Percentiles rank a stretch among this genome's conserved stretches.
phyloP scores from a whole-genome alignment of 2,888 invertebrate genomes.

The Mylabris sibirica region DNA sequence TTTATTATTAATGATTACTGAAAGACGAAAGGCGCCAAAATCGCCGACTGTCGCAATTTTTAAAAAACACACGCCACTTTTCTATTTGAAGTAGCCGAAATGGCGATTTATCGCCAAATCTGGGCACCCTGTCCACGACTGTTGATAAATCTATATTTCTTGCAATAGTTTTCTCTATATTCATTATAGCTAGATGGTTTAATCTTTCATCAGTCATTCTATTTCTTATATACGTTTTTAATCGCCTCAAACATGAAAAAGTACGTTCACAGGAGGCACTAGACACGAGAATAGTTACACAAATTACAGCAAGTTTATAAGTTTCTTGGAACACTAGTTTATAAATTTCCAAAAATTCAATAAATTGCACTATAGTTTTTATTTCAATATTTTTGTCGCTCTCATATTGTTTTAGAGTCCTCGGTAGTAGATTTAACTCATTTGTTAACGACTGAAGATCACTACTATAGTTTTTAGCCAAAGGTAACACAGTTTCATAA shows the following conservation, averaged over 20 bases:
- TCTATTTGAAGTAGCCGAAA: too few relatives aligned
- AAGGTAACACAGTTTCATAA: neutral
- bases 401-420: neutral
- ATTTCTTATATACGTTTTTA: constrained; percentile 15
- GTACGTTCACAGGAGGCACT: constrained; percentile 17
- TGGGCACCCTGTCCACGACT: too few relatives aligned
- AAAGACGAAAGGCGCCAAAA: too few relatives aligned
- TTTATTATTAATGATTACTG: too few relatives aligned
- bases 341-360: constrained; percentile 13
- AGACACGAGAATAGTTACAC: constrained; percentile 12
- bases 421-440: neutral
- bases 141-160: too few relatives aligned
- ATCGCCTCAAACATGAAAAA: constrained; percentile 14
- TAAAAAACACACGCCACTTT: too few relatives aligned
- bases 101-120: too few relatives aligned
- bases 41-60: too few relatives aligned
- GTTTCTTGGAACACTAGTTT: constrained; percentile 17
- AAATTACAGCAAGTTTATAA: constrained; percentile 17
- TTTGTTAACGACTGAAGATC: neutral
- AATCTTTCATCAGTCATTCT: constrained; percentile 11
- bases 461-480: neutral
- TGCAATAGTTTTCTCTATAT: constrained; percentile 3
- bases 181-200: constrained; percentile 14
- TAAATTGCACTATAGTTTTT: neutral
- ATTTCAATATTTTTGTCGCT: neutral